These are phyloP conservation scores for Eonycteris spelaea DNA, from an alignment of 2,113 vertebrate genomes.

Conservation along the genomic window DNA sequence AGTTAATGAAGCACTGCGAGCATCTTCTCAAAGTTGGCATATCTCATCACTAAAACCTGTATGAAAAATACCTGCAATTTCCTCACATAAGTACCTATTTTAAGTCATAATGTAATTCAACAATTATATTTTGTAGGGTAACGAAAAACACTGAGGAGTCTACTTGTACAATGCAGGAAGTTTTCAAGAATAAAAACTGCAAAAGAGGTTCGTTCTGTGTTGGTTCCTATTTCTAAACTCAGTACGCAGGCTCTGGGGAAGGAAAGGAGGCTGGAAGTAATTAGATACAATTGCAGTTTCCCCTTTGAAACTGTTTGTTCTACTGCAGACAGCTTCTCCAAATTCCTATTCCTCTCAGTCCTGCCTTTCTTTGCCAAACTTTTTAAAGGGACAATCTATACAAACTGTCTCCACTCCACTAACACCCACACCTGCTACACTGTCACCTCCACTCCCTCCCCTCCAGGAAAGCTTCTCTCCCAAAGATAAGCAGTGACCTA, in stretches of 20 bases:
- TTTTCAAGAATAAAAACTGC: neutral
- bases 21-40: neutral
- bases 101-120: neutral
- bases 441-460: neutral
- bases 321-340: conserved; percentile 6
- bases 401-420: neutral
- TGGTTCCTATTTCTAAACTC: conserved; percentile 16
- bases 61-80: neutral
- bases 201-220: neutral
- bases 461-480: neutral
- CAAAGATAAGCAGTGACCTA: neutral
- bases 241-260: neutral
- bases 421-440: neutral
- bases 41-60: neutral
- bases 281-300: neutral
- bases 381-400: neutral
- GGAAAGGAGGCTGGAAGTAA: conserved; percentile 31
- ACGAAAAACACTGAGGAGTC: neutral
- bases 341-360: conserved; percentile 27
- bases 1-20: neutral
- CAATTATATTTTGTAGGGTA: neutral
- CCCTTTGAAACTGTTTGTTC: conserved; percentile 45
- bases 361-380: neutral
- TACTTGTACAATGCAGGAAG: neutral
- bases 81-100: neutral